phyloP scores from a whole-genome alignment of 1,140 invertebrate genomes.

The Drosophila pandora region DNA sequence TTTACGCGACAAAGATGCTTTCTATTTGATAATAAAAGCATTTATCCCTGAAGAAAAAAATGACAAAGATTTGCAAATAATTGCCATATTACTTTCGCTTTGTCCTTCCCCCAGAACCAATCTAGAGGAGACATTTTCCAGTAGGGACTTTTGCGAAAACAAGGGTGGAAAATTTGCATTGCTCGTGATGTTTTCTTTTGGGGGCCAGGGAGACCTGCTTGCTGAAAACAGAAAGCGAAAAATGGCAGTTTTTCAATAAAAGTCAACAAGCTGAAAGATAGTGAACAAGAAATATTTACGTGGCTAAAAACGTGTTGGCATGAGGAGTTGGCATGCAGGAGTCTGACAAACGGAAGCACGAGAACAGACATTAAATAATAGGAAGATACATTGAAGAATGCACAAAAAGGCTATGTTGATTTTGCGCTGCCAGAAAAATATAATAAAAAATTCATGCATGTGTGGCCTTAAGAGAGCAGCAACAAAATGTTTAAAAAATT shows the following conservation, averaged over 20 bases:
- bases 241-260: conserved; percentile 67
- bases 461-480: no score
- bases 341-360: conserved; percentile 8
- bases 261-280: conserved; percentile 57
- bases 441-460: no score
- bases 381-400: not conserved
- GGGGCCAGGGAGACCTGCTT: conserved; percentile 12
- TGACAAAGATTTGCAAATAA: conserved; percentile 63
- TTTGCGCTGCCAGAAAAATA: not conserved
- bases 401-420: not conserved
- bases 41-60: conserved; percentile 17
- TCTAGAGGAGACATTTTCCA: conserved; percentile 14
- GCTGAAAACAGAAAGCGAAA: conserved; percentile 21
- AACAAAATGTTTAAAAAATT: no score
- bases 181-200: not conserved
- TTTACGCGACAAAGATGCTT: not conserved
- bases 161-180: conserved; percentile 46
- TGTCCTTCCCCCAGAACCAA: not conserved
- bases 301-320: conserved; percentile 40
- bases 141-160: not conserved
- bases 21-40: conserved; percentile 14
- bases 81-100: conserved; percentile 33
- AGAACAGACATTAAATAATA: not conserved
- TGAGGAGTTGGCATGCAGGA: conserved; percentile 5
- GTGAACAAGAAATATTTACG: conserved; percentile 51